Percentiles rank a stretch among this genome's conserved stretches.
Evolutionary conservation across 2,888 invertebrate species (phyloP).

Genomic region (Heterodera filipjevi): DNA sequence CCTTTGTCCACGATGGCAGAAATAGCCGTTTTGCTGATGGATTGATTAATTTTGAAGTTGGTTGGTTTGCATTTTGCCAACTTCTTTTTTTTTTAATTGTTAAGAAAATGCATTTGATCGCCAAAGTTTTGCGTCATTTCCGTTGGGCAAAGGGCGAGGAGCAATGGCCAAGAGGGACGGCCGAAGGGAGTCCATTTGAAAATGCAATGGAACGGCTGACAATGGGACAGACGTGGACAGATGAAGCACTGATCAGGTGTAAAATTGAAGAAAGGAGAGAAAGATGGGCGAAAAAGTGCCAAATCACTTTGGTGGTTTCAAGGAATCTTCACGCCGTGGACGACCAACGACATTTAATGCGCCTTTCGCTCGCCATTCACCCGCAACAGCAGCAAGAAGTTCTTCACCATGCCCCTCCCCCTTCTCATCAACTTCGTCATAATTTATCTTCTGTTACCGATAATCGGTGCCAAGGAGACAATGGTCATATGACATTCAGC

Average conservation of each 20-base stretch:
- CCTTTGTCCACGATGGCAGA: conserved; percentile 61
- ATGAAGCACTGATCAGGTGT: conserved; percentile 13
- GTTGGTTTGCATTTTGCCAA: conserved; percentile 64
- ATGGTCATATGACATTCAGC: no score
- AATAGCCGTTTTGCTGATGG: conserved; percentile 74
- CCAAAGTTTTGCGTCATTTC: conserved; percentile 79
- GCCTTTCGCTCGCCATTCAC: conserved; percentile 74
- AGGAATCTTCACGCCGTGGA: conserved; percentile 77
- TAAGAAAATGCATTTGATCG: conserved; percentile 75
- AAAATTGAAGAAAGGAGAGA: not conserved
- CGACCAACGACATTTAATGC: conserved; percentile 78
- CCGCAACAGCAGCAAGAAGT: conserved; percentile 34
- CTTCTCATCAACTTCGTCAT: not conserved
- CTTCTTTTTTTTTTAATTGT: no score
- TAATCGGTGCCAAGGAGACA: no score
- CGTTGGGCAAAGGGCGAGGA: conserved; percentile 76
- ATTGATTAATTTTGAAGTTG: conserved; percentile 78
- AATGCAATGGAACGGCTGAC: not conserved
- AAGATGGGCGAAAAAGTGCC: not conserved
- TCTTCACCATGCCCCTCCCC: not conserved
- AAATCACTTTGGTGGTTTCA: conserved; percentile 20
- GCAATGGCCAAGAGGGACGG: not conserved
- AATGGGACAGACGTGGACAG: not conserved
- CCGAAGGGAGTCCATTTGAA: conserved; percentile 50
- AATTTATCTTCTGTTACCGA: no score